These are phyloP conservation scores for Clivina fossor DNA, from an alignment of 2,888 invertebrate species.

Conservation along the genomic window DNA sequence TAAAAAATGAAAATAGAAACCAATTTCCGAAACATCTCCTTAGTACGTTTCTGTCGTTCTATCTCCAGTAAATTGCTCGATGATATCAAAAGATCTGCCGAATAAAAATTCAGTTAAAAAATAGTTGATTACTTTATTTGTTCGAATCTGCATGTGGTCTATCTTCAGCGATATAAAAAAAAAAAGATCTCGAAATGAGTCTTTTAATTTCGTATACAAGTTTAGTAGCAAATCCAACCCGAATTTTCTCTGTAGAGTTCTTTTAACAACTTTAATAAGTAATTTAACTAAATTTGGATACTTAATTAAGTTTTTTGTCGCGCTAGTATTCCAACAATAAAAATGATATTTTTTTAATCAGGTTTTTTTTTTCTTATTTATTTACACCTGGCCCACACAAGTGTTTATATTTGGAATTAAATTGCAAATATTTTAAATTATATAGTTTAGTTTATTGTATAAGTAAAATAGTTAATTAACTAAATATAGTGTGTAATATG, in stretches of 20 bases:
- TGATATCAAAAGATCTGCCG: conserved; percentile 23
- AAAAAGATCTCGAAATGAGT: too few relatives aligned
- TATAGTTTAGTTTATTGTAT: neutral
- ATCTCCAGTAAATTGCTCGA: too few relatives aligned
- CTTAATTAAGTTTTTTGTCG: neutral
- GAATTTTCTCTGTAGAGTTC: too few relatives aligned
- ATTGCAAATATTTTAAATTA: neutral
- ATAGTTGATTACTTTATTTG: conserved; percentile 28
- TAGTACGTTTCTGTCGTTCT: conserved; percentile 13
- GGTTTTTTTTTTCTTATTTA: neutral
- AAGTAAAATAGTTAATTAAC: neutral
- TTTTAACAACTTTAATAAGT: neutral
- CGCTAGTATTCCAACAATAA: neutral
- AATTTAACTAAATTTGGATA: neutral
- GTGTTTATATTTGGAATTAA: too few relatives aligned
- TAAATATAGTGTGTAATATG: neutral
- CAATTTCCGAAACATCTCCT: too few relatives aligned
- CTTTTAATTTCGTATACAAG: too few relatives aligned
- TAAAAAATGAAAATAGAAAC: too few relatives aligned
- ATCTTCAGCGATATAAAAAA: conserved; percentile 5
- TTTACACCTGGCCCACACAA: too few relatives aligned
- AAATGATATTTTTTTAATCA: neutral
- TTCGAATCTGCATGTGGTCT: conserved; percentile 22
- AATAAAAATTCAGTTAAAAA: conserved; percentile 24
- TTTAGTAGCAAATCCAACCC: too few relatives aligned